phyloP scores from a whole-genome alignment of 2,797 vertebrate genomes.

The Vespertilio murinus region DNA sequence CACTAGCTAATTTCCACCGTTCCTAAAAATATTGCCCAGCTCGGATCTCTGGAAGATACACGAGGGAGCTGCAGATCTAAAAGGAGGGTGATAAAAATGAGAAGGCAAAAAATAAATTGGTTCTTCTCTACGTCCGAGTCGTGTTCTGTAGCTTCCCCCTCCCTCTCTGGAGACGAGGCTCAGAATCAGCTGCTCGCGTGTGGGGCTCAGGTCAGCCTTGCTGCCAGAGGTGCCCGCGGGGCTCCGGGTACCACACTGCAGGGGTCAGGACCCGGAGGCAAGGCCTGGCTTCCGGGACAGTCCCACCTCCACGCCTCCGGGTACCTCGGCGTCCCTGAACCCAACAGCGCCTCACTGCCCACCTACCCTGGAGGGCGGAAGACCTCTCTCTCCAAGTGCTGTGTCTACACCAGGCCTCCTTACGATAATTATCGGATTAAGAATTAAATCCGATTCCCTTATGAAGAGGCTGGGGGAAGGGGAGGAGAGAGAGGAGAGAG shows the following conservation, averaged over 20 bases:
- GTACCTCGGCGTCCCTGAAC: not conserved
- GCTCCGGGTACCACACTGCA: not conserved
- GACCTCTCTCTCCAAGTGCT: conserved; percentile 31
- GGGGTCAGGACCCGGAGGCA: not conserved
- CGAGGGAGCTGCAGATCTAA: conserved; percentile 63
- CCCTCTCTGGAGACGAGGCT: conserved; percentile 18
- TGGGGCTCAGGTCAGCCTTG: not conserved
- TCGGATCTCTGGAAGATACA: conserved; percentile 71
- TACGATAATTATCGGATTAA: conserved; percentile 52
- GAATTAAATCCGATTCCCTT: conserved; percentile 62
- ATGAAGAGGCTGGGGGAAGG: not conserved
- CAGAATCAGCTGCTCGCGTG: not conserved
- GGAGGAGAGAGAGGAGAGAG: not conserved
- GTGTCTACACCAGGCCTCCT: conserved; percentile 39
- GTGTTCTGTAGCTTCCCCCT: not conserved
- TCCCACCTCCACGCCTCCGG: not conserved
- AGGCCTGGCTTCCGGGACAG: not conserved
- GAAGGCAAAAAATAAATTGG: conserved; percentile 72
- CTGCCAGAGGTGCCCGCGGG: not conserved
- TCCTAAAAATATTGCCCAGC: conserved; percentile 69
- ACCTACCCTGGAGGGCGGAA: not conserved
- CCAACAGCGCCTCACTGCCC: not conserved
- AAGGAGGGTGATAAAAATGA: conserved; percentile 73
- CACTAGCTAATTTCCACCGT: conserved; percentile 47
- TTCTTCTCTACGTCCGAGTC: conserved; percentile 19